phyloP scores from a whole-genome alignment of 2,888 invertebrate species.

The Tridacna crocea region DNA sequence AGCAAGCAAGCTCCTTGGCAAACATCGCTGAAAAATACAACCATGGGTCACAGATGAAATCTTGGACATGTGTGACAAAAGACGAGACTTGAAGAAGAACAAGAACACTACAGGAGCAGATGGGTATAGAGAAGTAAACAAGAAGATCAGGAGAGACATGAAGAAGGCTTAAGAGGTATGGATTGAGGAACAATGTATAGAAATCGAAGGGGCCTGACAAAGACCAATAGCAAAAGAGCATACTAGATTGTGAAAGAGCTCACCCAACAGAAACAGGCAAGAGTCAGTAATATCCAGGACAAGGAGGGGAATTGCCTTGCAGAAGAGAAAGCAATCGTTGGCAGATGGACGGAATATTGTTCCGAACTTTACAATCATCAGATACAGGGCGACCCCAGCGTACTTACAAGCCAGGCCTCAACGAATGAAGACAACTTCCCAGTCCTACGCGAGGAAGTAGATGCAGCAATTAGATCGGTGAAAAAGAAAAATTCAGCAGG shows the following conservation, averaged over 20 bases:
- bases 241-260: slow-evolving; percentile 32
- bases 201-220: slow-evolving; percentile 15
- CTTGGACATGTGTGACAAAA: slow-evolving; percentile 25
- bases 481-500: slow-evolving; percentile 48
- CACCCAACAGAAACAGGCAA: slow-evolving; percentile 6
- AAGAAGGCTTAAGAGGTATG: slow-evolving; percentile 20
- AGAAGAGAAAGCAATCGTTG: slow-evolving; percentile 32
- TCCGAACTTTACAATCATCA: no score
- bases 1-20: slow-evolving; percentile 25
- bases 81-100: slow-evolving; percentile 21
- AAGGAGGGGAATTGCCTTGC: slow-evolving; percentile 32
- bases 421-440: slow-evolving; percentile 26
- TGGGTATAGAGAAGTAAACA: slow-evolving; percentile 20
- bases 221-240: slow-evolving; percentile 34
- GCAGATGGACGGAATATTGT: slow-evolving; percentile 47
- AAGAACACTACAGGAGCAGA: slow-evolving; percentile 15
- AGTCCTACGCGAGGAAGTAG: slow-evolving; percentile 39
- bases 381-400: no score
- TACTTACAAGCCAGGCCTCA: background rate
- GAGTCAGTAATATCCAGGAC: background rate
- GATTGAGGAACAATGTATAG: slow-evolving; percentile 28
- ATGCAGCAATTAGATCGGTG: slow-evolving; percentile 40
- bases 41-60: slow-evolving; percentile 17
- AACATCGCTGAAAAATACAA: background rate
- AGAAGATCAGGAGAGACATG: slow-evolving; percentile 29